Evolutionary conservation across 2,888 invertebrate species (phyloP), one percentile per base, ranked within the genome.

Genomic region (Pycnomerus fuliginosus): DNA sequence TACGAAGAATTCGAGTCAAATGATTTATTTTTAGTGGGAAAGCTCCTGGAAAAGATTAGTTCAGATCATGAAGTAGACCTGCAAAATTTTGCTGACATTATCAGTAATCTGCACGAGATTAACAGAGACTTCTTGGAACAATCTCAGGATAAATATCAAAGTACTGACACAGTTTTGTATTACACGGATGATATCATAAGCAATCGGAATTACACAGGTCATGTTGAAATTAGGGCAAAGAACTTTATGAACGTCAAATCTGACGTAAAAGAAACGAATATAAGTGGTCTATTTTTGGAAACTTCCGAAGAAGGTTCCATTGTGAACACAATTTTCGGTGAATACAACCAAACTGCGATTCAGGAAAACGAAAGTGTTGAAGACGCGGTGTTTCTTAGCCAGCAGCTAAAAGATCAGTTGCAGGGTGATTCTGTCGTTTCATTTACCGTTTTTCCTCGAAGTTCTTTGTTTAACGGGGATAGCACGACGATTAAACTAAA

Each of bases 161-260:
- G 45, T 3, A 49, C 49, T 10, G 42, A 49, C 17, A 15, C 76
- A n/a, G 73, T 83, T 44, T 66, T 83, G 30, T 79, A 80, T 56
- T 74, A 77, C 8, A 69, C 81, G 22, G 79, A 76, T 56, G 70
- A 71, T 44, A 72, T 79, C 11, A 72, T 80, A 46, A 75, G 31
- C 20, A 3, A 13, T n/a, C 3, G 4, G 12, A 4, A 22, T 41
- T 16, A 33, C 4, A 25, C 11, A 10, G 5, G 4, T 8, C 25
- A 36, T 2, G 4, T 3, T 3, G 16, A 36, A 10, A 10, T 36
- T 25, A 7, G 12, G 7, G 16, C 12, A n/a, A 10, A 11, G 5
- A 36, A 36, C 22, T 4, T 36, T 1, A 25, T 27, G 25, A 5
- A 25, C 3, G 15, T 31, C 20, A 3, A 13, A 8, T 5, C 27